These are phyloP conservation scores for Thera obeliscata DNA, from an alignment of 2,888 invertebrate genomes.

Conservation along the genomic window DNA sequence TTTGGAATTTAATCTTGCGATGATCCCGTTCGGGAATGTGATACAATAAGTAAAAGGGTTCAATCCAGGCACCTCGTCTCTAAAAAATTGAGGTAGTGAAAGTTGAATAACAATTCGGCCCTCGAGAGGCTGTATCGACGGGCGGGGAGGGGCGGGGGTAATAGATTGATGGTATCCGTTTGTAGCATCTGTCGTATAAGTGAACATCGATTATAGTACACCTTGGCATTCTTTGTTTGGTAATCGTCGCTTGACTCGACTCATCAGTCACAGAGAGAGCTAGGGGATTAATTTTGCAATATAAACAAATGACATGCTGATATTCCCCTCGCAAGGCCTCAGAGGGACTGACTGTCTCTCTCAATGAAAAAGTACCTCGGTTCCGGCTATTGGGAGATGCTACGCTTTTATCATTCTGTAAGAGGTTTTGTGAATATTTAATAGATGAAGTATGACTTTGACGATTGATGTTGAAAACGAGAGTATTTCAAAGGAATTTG, in stretches of 20 bases:
- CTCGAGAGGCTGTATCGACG: slow-evolving; percentile 53
- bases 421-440: slow-evolving; percentile 60
- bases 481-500: slow-evolving; percentile 40
- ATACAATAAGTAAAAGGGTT: slow-evolving; percentile 82
- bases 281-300: slow-evolving; percentile 71
- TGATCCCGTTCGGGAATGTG: slow-evolving; percentile 72
- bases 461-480: slow-evolving; percentile 43
- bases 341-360: slow-evolving; percentile 45
- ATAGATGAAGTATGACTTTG: slow-evolving; percentile 56
- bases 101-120: slow-evolving; percentile 82
- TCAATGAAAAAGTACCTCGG: slow-evolving; percentile 56
- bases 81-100: slow-evolving; percentile 84
- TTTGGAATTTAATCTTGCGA: slow-evolving; percentile 72
- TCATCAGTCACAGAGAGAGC: slow-evolving; percentile 67
- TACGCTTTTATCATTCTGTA: slow-evolving; percentile 59
- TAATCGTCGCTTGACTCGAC: slow-evolving; percentile 70
- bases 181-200: slow-evolving; percentile 83
- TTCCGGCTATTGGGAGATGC: slow-evolving; percentile 54
- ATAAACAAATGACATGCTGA: slow-evolving; percentile 75
- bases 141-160: slow-evolving; percentile 54
- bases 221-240: slow-evolving; percentile 78
- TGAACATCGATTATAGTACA: slow-evolving; percentile 81
- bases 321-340: slow-evolving; percentile 55
- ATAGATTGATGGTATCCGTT: slow-evolving; percentile 82
- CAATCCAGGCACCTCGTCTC: slow-evolving; percentile 69